Evolutionary conservation across 1,140 invertebrate species (phyloP).

Genomic region (Trialeurodes vaporariorum): DNA sequence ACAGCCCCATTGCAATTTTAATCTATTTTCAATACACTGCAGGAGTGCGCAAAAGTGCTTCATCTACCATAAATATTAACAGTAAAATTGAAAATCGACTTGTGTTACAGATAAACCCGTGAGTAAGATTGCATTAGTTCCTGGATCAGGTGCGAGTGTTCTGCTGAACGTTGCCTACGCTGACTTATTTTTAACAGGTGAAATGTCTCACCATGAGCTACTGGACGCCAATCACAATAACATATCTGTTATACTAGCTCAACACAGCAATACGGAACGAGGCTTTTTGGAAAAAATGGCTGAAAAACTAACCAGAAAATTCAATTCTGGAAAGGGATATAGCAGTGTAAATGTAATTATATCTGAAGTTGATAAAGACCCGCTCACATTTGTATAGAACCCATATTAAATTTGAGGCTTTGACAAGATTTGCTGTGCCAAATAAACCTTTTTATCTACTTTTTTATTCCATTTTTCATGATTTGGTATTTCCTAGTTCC

Average conservation of each 20-base stretch:
- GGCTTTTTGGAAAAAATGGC: slow-evolving; percentile 51
- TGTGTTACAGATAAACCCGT: not conserved
- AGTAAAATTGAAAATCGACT: too few species aligned
- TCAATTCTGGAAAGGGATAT: not conserved
- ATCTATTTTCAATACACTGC: too few species aligned
- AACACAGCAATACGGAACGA: slow-evolving; percentile 88
- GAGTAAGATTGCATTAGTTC: slow-evolving; percentile 65
- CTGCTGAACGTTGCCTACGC: slow-evolving; percentile 59
- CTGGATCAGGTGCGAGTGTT: slow-evolving; percentile 75
- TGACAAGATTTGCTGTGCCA: too few species aligned
- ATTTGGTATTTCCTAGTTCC: too few species aligned
- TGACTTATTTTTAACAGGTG: slow-evolving; percentile 39
- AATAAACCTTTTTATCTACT: too few species aligned
- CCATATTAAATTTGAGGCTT: too few species aligned
- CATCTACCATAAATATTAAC: too few species aligned
- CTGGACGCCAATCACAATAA: slow-evolving; percentile 67
- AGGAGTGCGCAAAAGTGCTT: too few species aligned
- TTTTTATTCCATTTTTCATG: too few species aligned
- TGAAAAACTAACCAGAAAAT: not conserved
- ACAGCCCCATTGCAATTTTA: too few species aligned
- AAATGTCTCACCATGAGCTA: slow-evolving; percentile 93
- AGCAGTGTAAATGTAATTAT: slow-evolving; percentile 45
- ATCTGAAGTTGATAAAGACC: slow-evolving; percentile 64
- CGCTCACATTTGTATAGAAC: slow-evolving; percentile 33
- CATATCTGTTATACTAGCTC: slow-evolving; percentile 74